Evolutionary conservation across 2,797 vertebrate genomes (phyloP), one percentile per base, ranked within the genome.

Genomic region (Gymnopithys bicolor): DNA sequence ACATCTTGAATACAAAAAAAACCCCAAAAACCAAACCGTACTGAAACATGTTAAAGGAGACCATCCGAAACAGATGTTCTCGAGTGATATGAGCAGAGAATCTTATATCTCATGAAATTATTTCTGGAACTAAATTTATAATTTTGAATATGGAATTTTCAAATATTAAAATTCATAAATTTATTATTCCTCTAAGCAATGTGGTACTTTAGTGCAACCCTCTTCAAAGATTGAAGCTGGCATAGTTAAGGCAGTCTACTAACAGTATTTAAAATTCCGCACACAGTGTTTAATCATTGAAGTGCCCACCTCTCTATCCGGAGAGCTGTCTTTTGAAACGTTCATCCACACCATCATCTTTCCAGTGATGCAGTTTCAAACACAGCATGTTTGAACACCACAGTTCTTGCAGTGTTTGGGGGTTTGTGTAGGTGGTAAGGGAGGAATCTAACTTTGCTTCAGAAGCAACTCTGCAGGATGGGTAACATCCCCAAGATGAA

Each of bases 231-330:
- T 0, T 91, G 94, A 93, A 87, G 91, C 75, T 91, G 84, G 79
- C 25, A 5, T 46, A 68, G 52, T 91, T 95, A 94, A 93, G 87
- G 90, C 92, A 96, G 78, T 64, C 78, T 62, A 62, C 81, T 28
- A 80, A 71, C 68, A 73, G 68, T 41, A 41, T 74, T 82, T 89
- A 37, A 76, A 89, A 82, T 84, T 62, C 81, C 92, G 81, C 74
- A 75, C 93, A 82, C 51, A 84, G 71, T 70, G 69, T 89, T 90
- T 76, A 48, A 94, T 46, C 55, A 35, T 7, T 13, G 56, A 92
- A 28, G 37, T 59, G 87, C 78, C 63, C 22, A 16, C 39, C 71
- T 71, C 67, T 78, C 63, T 37, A 1, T 32, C 55, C 39, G 48
- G 89, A 89, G 70, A 83, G 64, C 70, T 25, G n/a, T 56, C 58